These are phyloP conservation scores for Mactra quadrangularis DNA, from an alignment of 1,140 invertebrate genomes.

Conservation along the genomic window DNA sequence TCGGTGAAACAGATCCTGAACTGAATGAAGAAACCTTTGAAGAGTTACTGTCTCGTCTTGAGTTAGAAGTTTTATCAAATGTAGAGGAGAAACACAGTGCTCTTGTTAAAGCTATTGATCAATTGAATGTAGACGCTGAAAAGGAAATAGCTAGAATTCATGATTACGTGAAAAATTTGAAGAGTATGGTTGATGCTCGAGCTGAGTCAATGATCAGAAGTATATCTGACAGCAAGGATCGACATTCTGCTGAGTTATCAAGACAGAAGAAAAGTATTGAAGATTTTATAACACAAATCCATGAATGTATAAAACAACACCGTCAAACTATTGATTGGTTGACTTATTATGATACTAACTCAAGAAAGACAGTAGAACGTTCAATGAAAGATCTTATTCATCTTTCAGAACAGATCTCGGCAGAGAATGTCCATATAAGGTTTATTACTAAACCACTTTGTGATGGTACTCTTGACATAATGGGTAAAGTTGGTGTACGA, in stretches of 20 bases:
- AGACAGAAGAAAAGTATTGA: slow-evolving; percentile 29
- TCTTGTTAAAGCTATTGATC: slow-evolving; percentile 7
- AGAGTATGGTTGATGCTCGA: slow-evolving; percentile 20
- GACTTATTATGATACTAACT: background rate
- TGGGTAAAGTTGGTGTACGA: slow-evolving; percentile 45
- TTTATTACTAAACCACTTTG: slow-evolving; percentile 39
- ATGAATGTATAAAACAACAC: slow-evolving; percentile 1
- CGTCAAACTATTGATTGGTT: background rate
- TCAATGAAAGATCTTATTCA: slow-evolving; percentile 29
- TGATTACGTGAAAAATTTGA: slow-evolving; percentile 43
- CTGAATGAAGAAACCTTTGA: background rate
- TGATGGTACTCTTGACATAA: slow-evolving; percentile 1
- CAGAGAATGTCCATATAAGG: slow-evolving; percentile 53
- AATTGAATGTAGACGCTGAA: slow-evolving; percentile 28
- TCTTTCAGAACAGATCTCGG: slow-evolving; percentile 30
- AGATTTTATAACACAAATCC: slow-evolving; percentile 2
- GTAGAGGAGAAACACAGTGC: background rate
- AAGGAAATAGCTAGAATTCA: slow-evolving; percentile 33
- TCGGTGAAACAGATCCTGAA: slow-evolving; percentile 19
- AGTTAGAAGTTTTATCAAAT: slow-evolving; percentile 13
- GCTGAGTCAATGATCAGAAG: slow-evolving; percentile 32
- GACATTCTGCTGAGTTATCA: slow-evolving; percentile 29
- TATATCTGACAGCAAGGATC: slow-evolving; percentile 31
- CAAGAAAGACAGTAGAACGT: background rate
- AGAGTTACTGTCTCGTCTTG: slow-evolving; percentile 6